A percentile compares a stretch with the other conserved stretches of the same genome.
Evolutionary conservation across 2,113 vertebrate genomes (phyloP).

Genomic region (Potamarius usumacintae): DNA sequence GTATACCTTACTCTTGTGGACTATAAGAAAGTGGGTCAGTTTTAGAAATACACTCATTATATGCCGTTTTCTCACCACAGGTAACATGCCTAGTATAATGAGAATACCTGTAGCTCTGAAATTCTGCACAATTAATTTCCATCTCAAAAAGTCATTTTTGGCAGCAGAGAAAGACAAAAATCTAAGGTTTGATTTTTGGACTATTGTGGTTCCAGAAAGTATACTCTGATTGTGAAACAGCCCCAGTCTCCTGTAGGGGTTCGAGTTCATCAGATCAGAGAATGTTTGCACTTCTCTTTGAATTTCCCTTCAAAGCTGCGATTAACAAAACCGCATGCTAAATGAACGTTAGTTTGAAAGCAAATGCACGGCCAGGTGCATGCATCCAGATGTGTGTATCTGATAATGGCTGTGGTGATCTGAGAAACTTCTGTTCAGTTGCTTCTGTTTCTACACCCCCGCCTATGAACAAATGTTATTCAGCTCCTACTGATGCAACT

Average conservation of each 20-base stretch:
- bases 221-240: too few relatives aligned
- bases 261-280: conserved; percentile 21
- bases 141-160: too few relatives aligned
- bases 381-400: conserved; percentile 10
- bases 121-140: too few relatives aligned
- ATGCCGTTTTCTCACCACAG: too few relatives aligned
- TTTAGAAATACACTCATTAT: too few relatives aligned
- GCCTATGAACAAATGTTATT: background rate
- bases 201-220: too few relatives aligned
- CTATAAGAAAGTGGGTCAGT: too few relatives aligned
- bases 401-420: background rate
- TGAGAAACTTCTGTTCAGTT: background rate
- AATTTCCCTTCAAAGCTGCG: conserved; percentile 27
- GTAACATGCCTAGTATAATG: too few relatives aligned
- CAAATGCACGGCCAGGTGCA: background rate
- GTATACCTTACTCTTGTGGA: too few relatives aligned
- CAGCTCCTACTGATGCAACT: background rate
- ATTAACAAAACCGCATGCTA: conserved; percentile 40
- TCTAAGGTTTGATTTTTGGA: too few relatives aligned
- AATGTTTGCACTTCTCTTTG: conserved; percentile 20
- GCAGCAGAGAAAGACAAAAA: too few relatives aligned
- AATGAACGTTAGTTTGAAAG: conserved; percentile 14
- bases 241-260: background rate
- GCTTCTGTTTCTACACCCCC: background rate
- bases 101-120: too few relatives aligned